phyloP scores from a whole-genome alignment of 1,140 invertebrate genomes.

The Adoxophyes honmai region DNA sequence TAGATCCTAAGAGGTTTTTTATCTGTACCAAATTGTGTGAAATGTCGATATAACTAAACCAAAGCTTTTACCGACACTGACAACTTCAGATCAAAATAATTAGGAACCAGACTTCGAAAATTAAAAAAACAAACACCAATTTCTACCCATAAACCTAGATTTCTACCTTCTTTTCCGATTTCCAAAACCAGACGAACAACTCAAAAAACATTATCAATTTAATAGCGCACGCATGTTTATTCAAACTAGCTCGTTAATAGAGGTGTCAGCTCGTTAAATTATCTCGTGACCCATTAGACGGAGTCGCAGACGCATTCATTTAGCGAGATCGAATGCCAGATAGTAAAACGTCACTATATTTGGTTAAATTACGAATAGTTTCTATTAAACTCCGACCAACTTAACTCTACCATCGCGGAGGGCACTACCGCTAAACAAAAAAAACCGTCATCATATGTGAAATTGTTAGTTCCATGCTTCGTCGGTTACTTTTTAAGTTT shows the following conservation, averaged over 20 bases:
- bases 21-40: no score
- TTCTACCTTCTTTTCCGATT: neutral
- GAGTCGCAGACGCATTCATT: neutral
- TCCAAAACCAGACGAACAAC: neutral
- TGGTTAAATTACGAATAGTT: neutral
- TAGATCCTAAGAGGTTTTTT: no score
- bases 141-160: conserved; percentile 8
- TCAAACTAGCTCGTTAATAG: conserved; percentile 3
- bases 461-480: no score
- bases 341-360: neutral
- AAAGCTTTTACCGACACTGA: no score
- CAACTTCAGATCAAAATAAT: no score
- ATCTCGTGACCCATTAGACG: conserved; percentile 1
- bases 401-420: no score
- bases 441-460: no score
- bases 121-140: neutral
- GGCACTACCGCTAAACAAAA: no score
- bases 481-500: no score
- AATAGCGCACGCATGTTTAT: conserved; percentile 1
- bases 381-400: neutral
- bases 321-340: conserved; percentile 2
- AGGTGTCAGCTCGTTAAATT: conserved; percentile 1
- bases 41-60: no score
- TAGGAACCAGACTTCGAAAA: no score
- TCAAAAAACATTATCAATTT: neutral